A percentile compares a stretch with the other conserved stretches of the same genome.
These are phyloP conservation scores for Diplolepis rosae DNA, from an alignment of 2,888 invertebrate species.

Conservation along the genomic window DNA sequence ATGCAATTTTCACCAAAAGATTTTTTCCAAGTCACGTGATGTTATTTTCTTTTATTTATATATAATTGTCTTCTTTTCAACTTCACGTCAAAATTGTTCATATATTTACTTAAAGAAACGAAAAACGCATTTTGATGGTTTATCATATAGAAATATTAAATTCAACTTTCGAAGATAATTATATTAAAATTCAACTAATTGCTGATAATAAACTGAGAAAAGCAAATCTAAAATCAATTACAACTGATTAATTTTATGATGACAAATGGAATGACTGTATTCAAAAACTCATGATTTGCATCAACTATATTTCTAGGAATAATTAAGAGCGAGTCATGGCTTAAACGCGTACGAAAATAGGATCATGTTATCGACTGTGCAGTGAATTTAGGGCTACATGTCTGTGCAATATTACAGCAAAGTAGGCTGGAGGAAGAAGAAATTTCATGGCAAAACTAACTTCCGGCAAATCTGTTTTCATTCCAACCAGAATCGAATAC, in stretches of 20 bases:
- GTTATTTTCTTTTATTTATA: too few relatives aligned
- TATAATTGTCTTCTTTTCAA: too few relatives aligned
- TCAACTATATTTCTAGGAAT: slow-evolving; percentile 14
- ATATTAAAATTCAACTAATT: not conserved
- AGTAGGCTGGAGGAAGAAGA: not conserved
- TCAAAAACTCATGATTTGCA: slow-evolving; percentile 1
- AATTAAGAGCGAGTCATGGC: not conserved
- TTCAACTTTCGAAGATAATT: not conserved
- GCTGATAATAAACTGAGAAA: not conserved
- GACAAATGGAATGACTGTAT: not conserved
- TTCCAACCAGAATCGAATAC: slow-evolving; percentile 2
- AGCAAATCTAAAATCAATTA: too few relatives aligned
- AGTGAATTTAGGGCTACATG: not conserved
- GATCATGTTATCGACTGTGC: not conserved
- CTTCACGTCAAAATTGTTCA: too few relatives aligned
- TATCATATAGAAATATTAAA: not conserved
- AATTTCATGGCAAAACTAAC: slow-evolving; percentile 10
- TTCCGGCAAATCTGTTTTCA: slow-evolving; percentile 23
- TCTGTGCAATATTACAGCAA: slow-evolving; percentile 22
- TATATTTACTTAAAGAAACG: too few relatives aligned
- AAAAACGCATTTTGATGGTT: too few relatives aligned
- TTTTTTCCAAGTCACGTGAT: too few relatives aligned
- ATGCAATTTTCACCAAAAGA: too few relatives aligned
- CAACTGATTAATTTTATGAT: not conserved
- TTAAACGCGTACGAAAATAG: not conserved